Percentiles rank a stretch among this genome's conserved stretches.
phyloP scores from a whole-genome alignment of 2,113 vertebrate species.

The Onychorhynchus coronatus region DNA sequence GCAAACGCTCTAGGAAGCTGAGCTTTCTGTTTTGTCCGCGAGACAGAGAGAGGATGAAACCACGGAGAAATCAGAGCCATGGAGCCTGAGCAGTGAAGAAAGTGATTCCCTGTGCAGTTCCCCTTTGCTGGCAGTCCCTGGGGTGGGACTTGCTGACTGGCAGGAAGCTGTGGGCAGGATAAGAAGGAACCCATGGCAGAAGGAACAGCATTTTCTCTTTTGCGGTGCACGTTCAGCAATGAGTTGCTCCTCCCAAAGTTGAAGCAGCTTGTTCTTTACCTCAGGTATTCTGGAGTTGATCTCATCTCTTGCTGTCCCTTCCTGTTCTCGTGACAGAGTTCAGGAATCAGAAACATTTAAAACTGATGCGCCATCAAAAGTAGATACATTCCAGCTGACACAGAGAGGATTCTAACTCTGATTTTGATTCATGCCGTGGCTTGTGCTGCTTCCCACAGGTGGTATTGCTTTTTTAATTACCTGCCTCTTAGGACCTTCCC shows the following conservation, averaged over 20 bases:
- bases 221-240: accelerated
- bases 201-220: not conserved
- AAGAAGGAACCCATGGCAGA: not conserved
- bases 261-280: not conserved
- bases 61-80: accelerated
- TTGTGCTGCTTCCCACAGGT: not conserved
- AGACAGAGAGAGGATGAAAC: not conserved
- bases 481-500: not conserved
- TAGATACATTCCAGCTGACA: not conserved
- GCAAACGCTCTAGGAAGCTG: not conserved
- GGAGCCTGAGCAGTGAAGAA: not conserved
- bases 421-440: not conserved
- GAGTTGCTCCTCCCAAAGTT: not conserved
- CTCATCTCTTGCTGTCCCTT: not conserved
- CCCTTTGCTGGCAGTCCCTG: not conserved
- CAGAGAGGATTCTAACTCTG: not conserved
- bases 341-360: not conserved
- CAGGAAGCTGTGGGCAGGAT: not conserved
- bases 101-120: not conserved
- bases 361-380: not conserved
- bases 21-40: not conserved
- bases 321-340: not conserved
- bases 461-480: not conserved
- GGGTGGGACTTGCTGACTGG: not conserved
- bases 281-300: not conserved